Percentiles rank a stretch among this genome's conserved stretches.
These are phyloP conservation scores for Marisa cornuarietis DNA, from an alignment of 1,140 invertebrate genomes.

Conservation along the genomic window DNA sequence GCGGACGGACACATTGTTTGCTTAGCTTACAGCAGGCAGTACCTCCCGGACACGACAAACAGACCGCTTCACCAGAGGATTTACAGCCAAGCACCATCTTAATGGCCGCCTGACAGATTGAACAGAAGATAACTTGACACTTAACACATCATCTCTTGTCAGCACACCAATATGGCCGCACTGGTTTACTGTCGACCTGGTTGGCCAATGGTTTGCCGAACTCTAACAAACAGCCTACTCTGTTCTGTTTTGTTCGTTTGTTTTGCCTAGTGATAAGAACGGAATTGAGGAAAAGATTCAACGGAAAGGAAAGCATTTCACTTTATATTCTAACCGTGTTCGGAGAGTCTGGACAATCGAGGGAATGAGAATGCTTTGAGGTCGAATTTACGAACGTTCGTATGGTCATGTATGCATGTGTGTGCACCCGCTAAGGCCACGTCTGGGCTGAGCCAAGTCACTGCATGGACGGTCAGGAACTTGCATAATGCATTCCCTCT, in stretches of 20 bases:
- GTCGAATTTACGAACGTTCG: background rate
- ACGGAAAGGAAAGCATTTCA: background rate
- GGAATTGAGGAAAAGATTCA: background rate
- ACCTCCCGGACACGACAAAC: too few relatives aligned
- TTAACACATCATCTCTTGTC: too few relatives aligned
- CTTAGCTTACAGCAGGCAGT: too few relatives aligned
- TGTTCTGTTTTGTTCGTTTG: background rate
- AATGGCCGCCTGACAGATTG: too few relatives aligned
- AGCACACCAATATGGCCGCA: too few relatives aligned
- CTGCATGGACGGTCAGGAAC: background rate
- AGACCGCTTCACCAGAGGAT: too few relatives aligned
- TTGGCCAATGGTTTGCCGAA: background rate
- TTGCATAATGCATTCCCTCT: background rate
- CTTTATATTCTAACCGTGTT: background rate
- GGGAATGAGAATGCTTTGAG: background rate
- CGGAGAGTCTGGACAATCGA: background rate
- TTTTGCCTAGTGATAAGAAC: background rate
- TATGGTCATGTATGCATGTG: background rate
- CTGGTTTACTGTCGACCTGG: too few relatives aligned
- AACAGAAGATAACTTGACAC: too few relatives aligned
- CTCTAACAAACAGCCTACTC: background rate
- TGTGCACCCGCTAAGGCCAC: background rate
- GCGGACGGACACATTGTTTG: too few relatives aligned
- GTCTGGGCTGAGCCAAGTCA: background rate
- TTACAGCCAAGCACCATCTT: too few relatives aligned